These are phyloP conservation scores for Calyptommatus sinebrachiatus DNA, from an alignment of 2,113 vertebrate genomes.

Conservation along the genomic window DNA sequence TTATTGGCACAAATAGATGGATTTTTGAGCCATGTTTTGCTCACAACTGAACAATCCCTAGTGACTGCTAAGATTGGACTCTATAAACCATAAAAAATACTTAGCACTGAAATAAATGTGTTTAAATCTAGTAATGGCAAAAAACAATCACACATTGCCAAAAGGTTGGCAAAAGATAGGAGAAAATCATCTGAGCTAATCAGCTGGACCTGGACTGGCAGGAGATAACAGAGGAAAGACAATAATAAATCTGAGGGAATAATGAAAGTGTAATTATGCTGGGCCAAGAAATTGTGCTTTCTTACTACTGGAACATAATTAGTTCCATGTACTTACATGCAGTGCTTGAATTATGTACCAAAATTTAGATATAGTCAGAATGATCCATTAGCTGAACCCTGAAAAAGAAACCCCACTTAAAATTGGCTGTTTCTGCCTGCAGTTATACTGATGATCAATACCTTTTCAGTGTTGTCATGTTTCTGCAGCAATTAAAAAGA, in stretches of 20 bases:
- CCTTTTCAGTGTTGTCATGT: conserved; percentile 17
- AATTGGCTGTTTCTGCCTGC: conserved; percentile 29
- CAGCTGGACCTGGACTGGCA: conserved; percentile 5
- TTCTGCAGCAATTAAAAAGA: conserved; percentile 21
- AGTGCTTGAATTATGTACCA: conserved; percentile 21
- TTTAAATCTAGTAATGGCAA: neutral
- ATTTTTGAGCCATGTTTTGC: neutral
- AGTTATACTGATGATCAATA: conserved; percentile 14
- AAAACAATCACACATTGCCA: neutral
- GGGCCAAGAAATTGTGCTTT: conserved; percentile 27
- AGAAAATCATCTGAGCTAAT: conserved; percentile 5
- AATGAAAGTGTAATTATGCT: conserved; percentile 15
- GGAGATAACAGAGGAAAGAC: neutral
- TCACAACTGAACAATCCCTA: neutral
- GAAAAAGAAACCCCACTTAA: conserved; percentile 19
- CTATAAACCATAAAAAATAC: neutral
- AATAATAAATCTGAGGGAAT: conserved; percentile 26
- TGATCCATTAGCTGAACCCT: conserved; percentile 31
- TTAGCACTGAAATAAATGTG: neutral
- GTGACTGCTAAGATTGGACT: neutral
- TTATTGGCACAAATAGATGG: neutral
- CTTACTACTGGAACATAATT: conserved; percentile 24
- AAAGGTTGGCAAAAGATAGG: neutral
- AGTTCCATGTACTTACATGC: conserved; percentile 31
- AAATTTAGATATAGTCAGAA: conserved; percentile 39